Evolutionary conservation across 1,140 invertebrate genomes (phyloP).

Genomic region (Vanessa atalanta): DNA sequence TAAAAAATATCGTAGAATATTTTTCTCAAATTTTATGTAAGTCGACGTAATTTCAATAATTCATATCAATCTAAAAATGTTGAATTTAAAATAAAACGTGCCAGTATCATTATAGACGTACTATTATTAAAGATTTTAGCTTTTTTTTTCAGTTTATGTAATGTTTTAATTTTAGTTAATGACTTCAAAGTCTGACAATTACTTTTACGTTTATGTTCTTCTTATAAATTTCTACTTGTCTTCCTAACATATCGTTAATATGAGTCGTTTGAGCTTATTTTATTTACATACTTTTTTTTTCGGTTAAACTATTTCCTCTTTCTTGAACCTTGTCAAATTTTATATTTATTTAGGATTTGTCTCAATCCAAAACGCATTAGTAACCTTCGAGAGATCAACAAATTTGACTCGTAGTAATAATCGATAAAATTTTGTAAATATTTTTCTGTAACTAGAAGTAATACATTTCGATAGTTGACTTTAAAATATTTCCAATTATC

Average conservation of each 20-base stretch:
- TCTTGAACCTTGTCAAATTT: not conserved
- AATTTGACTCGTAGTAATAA: not conserved
- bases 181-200: not conserved
- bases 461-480: not conserved
- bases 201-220: not conserved
- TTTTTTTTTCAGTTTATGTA: not conserved
- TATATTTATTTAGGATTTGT: not conserved
- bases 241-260: not conserved
- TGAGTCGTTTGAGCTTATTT: not conserved
- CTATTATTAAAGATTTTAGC: not conserved
- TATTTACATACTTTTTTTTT: not conserved
- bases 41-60: conserved; percentile 20
- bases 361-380: not conserved
- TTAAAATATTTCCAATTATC: not conserved
- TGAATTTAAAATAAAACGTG: conserved; percentile 25
- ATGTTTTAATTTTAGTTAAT: not conserved
- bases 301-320: not conserved
- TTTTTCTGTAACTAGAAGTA: conserved; percentile 10
- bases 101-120: conserved; percentile 17
- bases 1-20: conserved; percentile 18
- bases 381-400: not conserved
- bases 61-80: conserved; percentile 28
- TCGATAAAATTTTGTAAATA: conserved; percentile 6
- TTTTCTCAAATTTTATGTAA: conserved; percentile 28
- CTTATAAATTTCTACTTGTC: not conserved